Percentiles rank a stretch among this genome's conserved stretches.
Conservation (phyloP, 1,140 invertebrate species). For the Meloidogyne hapla region DNA sequence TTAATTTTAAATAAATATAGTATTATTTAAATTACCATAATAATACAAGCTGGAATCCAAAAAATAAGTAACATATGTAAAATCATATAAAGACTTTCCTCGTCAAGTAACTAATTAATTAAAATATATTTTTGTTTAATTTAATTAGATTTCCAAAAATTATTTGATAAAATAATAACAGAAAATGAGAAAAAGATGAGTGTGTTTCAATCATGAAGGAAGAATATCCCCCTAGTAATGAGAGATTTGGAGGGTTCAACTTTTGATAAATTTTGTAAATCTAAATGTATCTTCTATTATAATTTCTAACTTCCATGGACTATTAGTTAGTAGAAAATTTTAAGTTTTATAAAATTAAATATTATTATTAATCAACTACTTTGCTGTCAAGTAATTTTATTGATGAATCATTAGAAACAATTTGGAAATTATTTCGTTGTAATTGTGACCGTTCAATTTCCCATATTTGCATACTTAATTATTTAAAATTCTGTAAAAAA, state of each 20-base stretch:
- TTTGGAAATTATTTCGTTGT: constrained; percentile 2
- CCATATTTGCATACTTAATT: constrained; percentile 52
- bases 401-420: background rate
- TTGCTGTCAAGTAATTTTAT: constrained; percentile 12
- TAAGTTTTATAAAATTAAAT: background rate
- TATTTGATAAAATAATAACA: no score
- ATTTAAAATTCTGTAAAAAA: constrained; percentile 2
- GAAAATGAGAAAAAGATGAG: no score
- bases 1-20: background rate
- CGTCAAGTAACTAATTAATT: constrained; percentile 27
- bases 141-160: no score
- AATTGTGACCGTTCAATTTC: constrained; percentile 54
- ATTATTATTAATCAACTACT: background rate
- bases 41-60: constrained; percentile 56
- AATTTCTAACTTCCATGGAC: no score
- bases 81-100: constrained; percentile 55
- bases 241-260: no score
- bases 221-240: no score
- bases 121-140: background rate
- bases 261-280: no score
- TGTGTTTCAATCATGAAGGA: no score
- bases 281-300: no score
- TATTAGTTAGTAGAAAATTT: no score
- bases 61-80: constrained; percentile 59
- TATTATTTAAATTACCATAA: constrained; percentile 49